Percentiles rank a stretch among this genome's conserved stretches.
Conservation (phyloP, 2,797 vertebrate species). For the Phoeniculus purpureus region DNA sequence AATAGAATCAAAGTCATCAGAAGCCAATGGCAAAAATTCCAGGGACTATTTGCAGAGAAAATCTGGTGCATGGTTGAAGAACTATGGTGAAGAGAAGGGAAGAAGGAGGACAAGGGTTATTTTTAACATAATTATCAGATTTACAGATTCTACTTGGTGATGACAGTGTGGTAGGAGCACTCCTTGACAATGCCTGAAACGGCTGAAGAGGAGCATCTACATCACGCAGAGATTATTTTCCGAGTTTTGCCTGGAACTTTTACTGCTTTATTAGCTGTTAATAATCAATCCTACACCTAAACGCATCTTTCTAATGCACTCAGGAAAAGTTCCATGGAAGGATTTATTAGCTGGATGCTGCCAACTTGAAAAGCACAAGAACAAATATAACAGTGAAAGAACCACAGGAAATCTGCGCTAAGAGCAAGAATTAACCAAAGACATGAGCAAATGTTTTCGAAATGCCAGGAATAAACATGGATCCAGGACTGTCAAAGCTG, state of each 20-base stretch:
- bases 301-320: neutral
- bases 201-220: neutral
- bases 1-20: neutral
- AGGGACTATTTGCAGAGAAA: constrained; percentile 1
- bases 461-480: neutral
- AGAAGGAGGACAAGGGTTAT: neutral
- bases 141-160: neutral
- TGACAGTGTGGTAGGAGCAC: neutral
- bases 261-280: neutral
- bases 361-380: neutral
- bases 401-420: neutral
- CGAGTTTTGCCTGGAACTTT: neutral
- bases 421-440: neutral
- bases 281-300: neutral
- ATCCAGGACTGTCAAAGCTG: neutral
- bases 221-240: neutral
- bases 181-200: neutral
- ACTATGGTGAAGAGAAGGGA: neutral
- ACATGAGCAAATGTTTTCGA: neutral
- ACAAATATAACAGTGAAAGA: neutral
- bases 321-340: neutral
- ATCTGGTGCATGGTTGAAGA: neutral
- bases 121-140: constrained; percentile 8
- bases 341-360: neutral
- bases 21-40: neutral